A percentile compares a stretch with the other conserved stretches of the same genome.
phyloP scores from a whole-genome alignment of 2,113 vertebrate species.

The Nibea coibor region DNA sequence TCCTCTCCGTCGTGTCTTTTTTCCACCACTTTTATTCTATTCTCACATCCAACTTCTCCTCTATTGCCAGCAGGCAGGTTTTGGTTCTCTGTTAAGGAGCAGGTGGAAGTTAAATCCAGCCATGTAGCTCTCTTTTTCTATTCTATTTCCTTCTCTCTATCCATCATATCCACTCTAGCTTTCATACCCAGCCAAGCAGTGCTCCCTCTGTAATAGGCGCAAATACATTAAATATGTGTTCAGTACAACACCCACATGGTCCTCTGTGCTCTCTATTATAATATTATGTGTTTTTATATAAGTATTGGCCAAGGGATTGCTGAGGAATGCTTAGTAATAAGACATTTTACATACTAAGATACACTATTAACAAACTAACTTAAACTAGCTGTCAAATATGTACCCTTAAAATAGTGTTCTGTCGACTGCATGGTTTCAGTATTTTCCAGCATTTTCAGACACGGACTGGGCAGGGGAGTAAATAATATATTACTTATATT shows the following conservation, averaged over 20 bases:
- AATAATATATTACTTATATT: background rate
- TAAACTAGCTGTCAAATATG: background rate
- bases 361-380: no score
- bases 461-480: no score
- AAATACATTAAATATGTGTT: conserved; percentile 29
- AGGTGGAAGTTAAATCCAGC: conserved; percentile 3
- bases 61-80: conserved; percentile 10
- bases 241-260: conserved; percentile 7
- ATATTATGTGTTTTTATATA: background rate
- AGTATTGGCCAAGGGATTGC: background rate
- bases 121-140: background rate
- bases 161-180: background rate
- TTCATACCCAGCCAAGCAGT: conserved; percentile 24
- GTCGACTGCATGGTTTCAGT: background rate
- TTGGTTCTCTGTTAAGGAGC: background rate
- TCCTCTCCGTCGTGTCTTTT: background rate
- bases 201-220: conserved; percentile 21
- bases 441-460: no score
- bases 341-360: background rate
- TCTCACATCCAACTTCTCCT: background rate
- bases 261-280: background rate
- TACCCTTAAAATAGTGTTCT: background rate
- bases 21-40: no score
- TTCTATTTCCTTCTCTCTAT: background rate
- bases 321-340: background rate